These are phyloP conservation scores for Pleuronectes platessa DNA, from an alignment of 2,113 vertebrate species.

Conservation along the genomic window DNA sequence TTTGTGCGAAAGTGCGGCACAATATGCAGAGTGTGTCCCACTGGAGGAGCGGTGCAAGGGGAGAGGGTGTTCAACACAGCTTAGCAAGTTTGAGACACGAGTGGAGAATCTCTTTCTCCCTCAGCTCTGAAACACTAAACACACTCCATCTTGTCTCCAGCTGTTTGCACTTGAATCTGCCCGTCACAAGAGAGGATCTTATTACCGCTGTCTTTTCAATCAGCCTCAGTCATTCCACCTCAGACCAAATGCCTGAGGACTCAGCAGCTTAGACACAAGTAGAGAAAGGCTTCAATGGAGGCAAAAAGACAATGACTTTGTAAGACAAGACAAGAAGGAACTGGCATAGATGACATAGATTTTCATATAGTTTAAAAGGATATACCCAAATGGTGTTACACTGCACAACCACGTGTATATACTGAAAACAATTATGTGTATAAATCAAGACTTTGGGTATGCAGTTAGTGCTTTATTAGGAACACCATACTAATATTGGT, in stretches of 20 bases:
- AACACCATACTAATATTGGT: too few species aligned
- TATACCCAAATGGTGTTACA: neutral
- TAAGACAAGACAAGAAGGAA: neutral
- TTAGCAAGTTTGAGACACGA: conserved; percentile 21
- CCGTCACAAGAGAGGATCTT: neutral
- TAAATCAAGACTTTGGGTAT: too few species aligned
- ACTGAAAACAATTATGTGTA: too few species aligned
- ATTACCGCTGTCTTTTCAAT: neutral
- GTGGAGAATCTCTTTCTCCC: neutral
- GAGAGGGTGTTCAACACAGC: conserved; percentile 6
- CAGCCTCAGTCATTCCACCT: neutral
- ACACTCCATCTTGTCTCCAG: conserved; percentile 18
- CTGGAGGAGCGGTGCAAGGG: conserved; percentile 2
- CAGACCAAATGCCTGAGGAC: neutral
- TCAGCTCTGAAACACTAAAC: conserved; percentile 2
- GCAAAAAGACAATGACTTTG: neutral
- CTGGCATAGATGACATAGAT: neutral
- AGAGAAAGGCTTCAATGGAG: neutral
- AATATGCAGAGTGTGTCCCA: conserved; percentile 46
- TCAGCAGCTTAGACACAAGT: conserved; percentile 1
- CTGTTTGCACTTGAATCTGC: conserved; percentile 18
- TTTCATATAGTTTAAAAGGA: too few species aligned
- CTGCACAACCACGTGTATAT: too few species aligned
- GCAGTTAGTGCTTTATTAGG: too few species aligned
- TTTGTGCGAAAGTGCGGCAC: conserved; percentile 39